Base-by-base conservation (phyloP, 2,113 vertebrate species). In the Merops nubicus region DNA sequence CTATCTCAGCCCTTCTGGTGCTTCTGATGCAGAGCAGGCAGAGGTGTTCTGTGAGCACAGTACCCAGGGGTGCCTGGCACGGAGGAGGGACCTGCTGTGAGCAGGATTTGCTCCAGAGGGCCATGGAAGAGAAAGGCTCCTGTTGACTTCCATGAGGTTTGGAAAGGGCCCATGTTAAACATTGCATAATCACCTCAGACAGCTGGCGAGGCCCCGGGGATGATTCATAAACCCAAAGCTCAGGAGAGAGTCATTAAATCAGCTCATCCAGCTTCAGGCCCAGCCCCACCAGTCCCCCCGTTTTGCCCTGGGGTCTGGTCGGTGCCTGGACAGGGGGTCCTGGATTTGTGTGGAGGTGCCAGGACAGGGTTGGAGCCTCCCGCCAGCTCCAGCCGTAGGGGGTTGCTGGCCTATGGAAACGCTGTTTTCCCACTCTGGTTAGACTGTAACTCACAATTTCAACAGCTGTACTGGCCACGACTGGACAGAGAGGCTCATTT, bases 101-200 rank as follows among this genome's bases (percentile, higher is more conserved):
- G n/a, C 78, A 89, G 70, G 85, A 31, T 21, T 3, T 42, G 79
- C 63, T 95, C 75, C 92, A 70, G 63, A 91, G 88, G 79, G 67
- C 88, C 80, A 68, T 36, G 82, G 72, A 95, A 83, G 88, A 81
- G 90, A 90, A 85, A 95, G 56, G 75, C 88, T 96, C 81, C 92
- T 78, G 75, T 80, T 93, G 88, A 78, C 92, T 97, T 92, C 87
- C 93, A 73, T 9, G n/a, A 87, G 93, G 33, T 60, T 93, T 97
- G 96, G 96, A 92, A 83, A 54, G 42, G 88, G 75, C 94, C 96
- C 96, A 91, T 78, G 74, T 93, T 88, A 96, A 97, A 94, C 78
- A 91, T 96, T 97, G 94, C 93, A 91, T 85, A 93, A 96, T 81
- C 40, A 6, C 67, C 75, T 63, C 26, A 96, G 94, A 96, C 93